Percentiles rank a stretch among this genome's conserved stretches.
These are phyloP conservation scores for Gila orcuttii DNA, from an alignment of 2,113 vertebrate species.

Conservation along the genomic window DNA sequence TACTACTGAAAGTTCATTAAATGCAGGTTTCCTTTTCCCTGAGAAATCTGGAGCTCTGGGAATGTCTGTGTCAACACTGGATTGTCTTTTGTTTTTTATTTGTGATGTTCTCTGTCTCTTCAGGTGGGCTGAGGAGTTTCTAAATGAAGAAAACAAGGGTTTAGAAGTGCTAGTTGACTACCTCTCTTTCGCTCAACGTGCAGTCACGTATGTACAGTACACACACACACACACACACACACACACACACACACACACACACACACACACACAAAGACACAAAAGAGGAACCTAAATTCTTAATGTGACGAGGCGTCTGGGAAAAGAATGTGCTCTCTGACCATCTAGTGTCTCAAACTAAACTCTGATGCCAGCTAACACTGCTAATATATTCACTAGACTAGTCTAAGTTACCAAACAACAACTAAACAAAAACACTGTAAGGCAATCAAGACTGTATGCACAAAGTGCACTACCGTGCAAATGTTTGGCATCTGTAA, in stretches of 20 bases:
- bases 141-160: conserved; percentile 89
- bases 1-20: background rate
- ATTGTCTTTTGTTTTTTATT: conserved; percentile 13
- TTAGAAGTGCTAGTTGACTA: conserved; percentile 93
- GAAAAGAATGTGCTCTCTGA: background rate
- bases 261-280: background rate
- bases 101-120: background rate
- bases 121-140: conserved; percentile 89
- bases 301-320: conserved; percentile 14
- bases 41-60: background rate
- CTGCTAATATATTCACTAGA: conserved; percentile 16
- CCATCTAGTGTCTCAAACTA: background rate
- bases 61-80: background rate
- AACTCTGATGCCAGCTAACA: background rate
- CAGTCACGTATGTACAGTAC: conserved; percentile 77
- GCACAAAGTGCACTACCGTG: too few relatives aligned
- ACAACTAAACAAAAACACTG: background rate
- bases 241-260: background rate
- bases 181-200: conserved; percentile 85
- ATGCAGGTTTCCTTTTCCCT: background rate
- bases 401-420: background rate
- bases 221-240: background rate
- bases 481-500: too few relatives aligned
- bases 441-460: too few relatives aligned
- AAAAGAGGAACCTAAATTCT: background rate